A percentile compares a stretch with the other conserved stretches of the same genome.
phyloP scores from a whole-genome alignment of 2,113 vertebrate species.

The Callipepla californica region DNA sequence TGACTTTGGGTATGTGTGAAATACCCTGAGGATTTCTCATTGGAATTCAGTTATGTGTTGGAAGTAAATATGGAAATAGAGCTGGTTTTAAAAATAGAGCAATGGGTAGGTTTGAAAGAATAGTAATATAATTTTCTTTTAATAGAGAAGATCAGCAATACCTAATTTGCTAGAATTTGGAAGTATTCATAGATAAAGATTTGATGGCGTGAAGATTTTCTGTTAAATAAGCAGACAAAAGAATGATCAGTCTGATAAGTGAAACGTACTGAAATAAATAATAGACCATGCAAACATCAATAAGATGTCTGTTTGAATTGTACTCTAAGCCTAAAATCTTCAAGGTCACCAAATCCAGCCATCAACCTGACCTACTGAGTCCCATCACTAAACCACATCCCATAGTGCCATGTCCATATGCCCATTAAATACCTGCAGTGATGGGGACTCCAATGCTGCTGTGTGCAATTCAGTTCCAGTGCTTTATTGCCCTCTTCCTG shows the following conservation, averaged over 20 bases:
- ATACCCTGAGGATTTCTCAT: constrained; percentile 9
- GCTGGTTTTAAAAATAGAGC: not conserved
- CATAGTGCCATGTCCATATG: not conserved
- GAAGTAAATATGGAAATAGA: constrained; percentile 26
- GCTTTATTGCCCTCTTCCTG: not conserved
- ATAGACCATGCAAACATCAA: not conserved
- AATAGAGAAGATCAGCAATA: not conserved
- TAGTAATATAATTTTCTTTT: not conserved
- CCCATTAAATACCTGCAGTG: not conserved
- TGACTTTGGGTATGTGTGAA: constrained; percentile 22
- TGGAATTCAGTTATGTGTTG: not conserved
- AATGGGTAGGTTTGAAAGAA: not conserved
- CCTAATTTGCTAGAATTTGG: not conserved
- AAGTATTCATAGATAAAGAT: not conserved
- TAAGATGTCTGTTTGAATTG: not conserved
- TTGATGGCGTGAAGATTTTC: not conserved
- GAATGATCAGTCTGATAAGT: not conserved
- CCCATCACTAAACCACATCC: not conserved
- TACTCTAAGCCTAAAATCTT: not conserved
- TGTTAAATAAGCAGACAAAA: not conserved
- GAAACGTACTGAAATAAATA: not conserved
- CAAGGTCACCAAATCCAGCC: not conserved
- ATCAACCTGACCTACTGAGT: not conserved
- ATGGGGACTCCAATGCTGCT: not conserved
- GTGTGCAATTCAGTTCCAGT: not conserved